Evolutionary conservation across 2,888 invertebrate species (phyloP).

Genomic region (Drosophila macrothrix): DNA sequence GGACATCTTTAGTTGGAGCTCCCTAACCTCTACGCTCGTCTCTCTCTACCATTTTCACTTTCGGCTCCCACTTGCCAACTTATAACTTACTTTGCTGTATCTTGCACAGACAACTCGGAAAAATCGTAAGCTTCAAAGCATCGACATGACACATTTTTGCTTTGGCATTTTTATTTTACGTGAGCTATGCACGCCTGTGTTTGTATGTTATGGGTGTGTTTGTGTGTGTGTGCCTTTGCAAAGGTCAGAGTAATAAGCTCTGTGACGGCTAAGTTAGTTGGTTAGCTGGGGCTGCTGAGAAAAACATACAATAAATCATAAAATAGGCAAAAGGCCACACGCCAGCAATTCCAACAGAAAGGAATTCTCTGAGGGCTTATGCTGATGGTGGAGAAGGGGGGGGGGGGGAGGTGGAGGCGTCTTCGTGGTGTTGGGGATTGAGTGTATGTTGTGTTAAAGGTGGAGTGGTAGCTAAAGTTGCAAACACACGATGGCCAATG

Average conservation of each 20-base stretch:
- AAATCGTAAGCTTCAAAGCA: constrained; percentile 27
- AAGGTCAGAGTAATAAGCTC: constrained; percentile 73
- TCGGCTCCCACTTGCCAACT: neutral
- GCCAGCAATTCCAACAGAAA: constrained; percentile 24
- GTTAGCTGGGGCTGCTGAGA: constrained; percentile 41
- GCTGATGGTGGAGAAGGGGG: neutral
- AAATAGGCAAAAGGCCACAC: constrained; percentile 67
- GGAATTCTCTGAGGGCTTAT: neutral
- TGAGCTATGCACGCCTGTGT: neutral
- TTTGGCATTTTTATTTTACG: constrained; percentile 25
- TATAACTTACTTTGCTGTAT: constrained; percentile 2
- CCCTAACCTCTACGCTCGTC: neutral
- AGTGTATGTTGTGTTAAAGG: neutral
- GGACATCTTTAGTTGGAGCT: constrained; percentile 40
- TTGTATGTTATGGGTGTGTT: neutral
- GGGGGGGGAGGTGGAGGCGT: too few relatives aligned
- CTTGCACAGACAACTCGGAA: constrained; percentile 12
- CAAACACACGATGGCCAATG: constrained; percentile 31
- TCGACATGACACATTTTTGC: constrained; percentile 41
- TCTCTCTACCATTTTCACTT: neutral
- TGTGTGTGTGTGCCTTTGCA: constrained; percentile 30
- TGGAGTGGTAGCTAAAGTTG: constrained; percentile 7
- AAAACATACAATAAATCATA: constrained; percentile 77
- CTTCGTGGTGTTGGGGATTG: neutral
- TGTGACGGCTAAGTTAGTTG: constrained; percentile 45